phyloP scores from a whole-genome alignment of 2,888 invertebrate species.

The Rhabditoides inermis region DNA sequence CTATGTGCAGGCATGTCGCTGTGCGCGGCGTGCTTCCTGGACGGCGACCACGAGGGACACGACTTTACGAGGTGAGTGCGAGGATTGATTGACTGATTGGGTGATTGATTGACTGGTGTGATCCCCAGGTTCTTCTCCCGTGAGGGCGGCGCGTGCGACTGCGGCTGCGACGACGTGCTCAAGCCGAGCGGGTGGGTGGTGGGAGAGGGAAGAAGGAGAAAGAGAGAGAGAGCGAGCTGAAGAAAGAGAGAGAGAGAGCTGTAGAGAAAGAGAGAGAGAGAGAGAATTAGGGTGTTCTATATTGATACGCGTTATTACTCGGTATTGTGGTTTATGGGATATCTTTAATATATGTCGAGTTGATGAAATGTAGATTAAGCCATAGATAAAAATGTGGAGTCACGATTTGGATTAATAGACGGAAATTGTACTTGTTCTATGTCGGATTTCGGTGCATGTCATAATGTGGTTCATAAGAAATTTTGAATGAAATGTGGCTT shows the following conservation, averaged over 20 bases:
- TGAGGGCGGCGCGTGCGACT: slow-evolving; percentile 46
- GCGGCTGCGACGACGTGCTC: slow-evolving; percentile 42
- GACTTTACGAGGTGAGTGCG: slow-evolving; percentile 29
- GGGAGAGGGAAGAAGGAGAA: too few relatives aligned
- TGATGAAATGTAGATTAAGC: too few relatives aligned
- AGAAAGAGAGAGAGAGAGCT: background rate
- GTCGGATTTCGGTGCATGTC: too few relatives aligned
- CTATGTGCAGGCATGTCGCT: slow-evolving; percentile 43
- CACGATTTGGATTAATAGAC: too few relatives aligned
- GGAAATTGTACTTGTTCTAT: too few relatives aligned
- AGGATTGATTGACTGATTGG: background rate
- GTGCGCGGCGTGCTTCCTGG: slow-evolving; percentile 38
- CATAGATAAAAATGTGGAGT: too few relatives aligned
- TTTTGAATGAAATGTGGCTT: too few relatives aligned
- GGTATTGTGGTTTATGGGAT: too few relatives aligned
- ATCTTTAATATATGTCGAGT: too few relatives aligned
- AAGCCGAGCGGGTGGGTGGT: slow-evolving; percentile 17
- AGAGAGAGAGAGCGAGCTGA: background rate
- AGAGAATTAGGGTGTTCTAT: background rate
- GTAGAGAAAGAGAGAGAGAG: background rate
- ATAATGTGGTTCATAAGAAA: too few relatives aligned
- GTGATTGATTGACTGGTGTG: background rate
- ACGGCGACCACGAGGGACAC: slow-evolving; percentile 35
- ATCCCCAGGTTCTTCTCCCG: slow-evolving; percentile 32
- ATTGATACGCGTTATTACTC: background rate